phyloP scores from a whole-genome alignment of 1,140 invertebrate genomes.

The Drosophila baimaii region DNA sequence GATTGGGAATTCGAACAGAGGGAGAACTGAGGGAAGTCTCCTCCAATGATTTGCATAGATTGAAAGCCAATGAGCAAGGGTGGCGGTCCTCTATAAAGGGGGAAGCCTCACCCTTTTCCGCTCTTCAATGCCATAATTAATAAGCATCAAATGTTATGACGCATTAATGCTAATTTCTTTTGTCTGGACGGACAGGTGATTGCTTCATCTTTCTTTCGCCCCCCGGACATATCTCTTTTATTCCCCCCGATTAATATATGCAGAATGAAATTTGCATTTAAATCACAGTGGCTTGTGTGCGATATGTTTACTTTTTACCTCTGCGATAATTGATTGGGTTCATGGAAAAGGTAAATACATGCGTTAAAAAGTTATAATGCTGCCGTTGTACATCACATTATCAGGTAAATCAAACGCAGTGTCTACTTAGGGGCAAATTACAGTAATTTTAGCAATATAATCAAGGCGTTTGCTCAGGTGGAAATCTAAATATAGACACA shows the following conservation, averaged over 20 bases:
- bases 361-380: conserved; percentile 6
- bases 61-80: conserved; percentile 12
- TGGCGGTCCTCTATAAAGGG: neutral
- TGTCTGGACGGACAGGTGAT: conserved; percentile 52
- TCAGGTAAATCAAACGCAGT: conserved; percentile 44
- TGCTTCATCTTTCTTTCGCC: conserved; percentile 50
- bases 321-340: conserved; percentile 37
- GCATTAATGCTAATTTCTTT: conserved; percentile 70
- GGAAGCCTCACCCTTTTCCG: neutral
- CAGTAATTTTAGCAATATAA: conserved; percentile 77
- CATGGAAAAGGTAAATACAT: conserved; percentile 25
- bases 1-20: conserved; percentile 1
- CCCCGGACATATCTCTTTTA: conserved; percentile 14
- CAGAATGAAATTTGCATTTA: conserved; percentile 75
- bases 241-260: conserved; percentile 63
- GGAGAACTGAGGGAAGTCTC: neutral
- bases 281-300: conserved; percentile 45
- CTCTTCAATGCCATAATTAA: conserved; percentile 66
- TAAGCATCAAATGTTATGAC: conserved; percentile 74
- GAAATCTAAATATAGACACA: conserved; percentile 77
- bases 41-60: conserved; percentile 51
- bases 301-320: conserved; percentile 76
- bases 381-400: conserved; percentile 29
- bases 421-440: conserved; percentile 77
- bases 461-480: conserved; percentile 65